These are phyloP conservation scores for Penaeus japonicus DNA, from an alignment of 1,140 invertebrate genomes.

Conservation along the genomic window DNA sequence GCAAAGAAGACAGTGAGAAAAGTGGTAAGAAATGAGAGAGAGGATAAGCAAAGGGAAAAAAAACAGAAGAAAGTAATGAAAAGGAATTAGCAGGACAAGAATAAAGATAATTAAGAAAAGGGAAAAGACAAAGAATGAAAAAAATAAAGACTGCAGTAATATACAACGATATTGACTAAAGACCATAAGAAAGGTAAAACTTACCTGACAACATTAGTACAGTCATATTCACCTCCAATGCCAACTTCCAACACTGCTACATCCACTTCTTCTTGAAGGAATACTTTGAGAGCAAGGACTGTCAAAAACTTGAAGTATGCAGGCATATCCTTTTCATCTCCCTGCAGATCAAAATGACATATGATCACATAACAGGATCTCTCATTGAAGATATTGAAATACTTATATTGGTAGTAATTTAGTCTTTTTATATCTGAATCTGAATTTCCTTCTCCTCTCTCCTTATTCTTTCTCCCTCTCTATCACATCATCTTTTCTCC, in stretches of 20 bases:
- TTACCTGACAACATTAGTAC: slow-evolving; percentile 89
- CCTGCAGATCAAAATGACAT: slow-evolving; percentile 63
- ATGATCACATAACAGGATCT: neutral
- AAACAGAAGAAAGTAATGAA: too few relatives aligned
- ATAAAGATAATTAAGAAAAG: neutral
- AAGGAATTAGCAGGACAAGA: neutral
- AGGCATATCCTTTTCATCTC: slow-evolving; percentile 81
- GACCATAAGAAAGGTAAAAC: slow-evolving; percentile 29
- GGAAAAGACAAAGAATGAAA: slow-evolving; percentile 2
- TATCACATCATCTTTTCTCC: neutral
- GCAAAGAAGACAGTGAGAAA: neutral
- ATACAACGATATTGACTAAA: neutral
- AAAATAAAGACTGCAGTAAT: neutral
- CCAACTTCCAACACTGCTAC: slow-evolving; percentile 96
- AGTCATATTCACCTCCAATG: slow-evolving; percentile 94
- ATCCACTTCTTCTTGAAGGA: slow-evolving; percentile 86
- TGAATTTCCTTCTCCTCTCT: neutral
- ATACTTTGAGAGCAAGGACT: slow-evolving; percentile 88
- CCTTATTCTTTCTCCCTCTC: neutral
- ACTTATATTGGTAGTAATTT: neutral
- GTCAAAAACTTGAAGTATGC: slow-evolving; percentile 95
- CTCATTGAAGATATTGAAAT: neutral
- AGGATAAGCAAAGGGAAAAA: neutral
- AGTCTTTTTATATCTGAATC: too few relatives aligned
- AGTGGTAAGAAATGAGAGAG: neutral